Evolutionary conservation across 2,797 vertebrate species (phyloP).

Genomic region (Chelidonichthys spinosus): DNA sequence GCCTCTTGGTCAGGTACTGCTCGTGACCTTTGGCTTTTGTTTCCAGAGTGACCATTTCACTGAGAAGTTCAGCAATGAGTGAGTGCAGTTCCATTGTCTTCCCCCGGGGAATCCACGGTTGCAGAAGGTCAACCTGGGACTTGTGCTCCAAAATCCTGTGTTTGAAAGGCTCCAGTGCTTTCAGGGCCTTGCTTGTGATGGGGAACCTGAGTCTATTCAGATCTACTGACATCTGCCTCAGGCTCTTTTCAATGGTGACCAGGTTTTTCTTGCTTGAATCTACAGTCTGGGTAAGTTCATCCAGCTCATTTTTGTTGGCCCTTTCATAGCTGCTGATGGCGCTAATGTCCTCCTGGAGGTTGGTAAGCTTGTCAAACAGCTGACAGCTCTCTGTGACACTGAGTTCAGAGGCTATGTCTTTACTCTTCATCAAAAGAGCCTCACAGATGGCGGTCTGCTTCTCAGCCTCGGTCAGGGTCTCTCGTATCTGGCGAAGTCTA

Average conservation of each 20-base stretch:
- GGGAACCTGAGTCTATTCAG: constrained; percentile 75
- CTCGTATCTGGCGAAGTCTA: constrained; percentile 75
- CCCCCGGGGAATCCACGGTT: constrained; percentile 66
- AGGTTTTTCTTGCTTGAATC: constrained; percentile 67
- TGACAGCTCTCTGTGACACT: constrained; percentile 74
- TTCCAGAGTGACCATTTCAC: constrained; percentile 76
- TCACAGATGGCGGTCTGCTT: constrained; percentile 83
- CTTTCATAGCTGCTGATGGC: constrained; percentile 69
- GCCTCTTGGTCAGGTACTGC: constrained; percentile 79
- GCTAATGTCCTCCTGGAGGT: constrained; percentile 77
- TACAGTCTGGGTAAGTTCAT: constrained; percentile 57
- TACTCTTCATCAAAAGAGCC: constrained; percentile 81
- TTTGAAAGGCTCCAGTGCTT: constrained; percentile 69
- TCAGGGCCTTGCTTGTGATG: constrained; percentile 75
- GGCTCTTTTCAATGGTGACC: constrained; percentile 66
- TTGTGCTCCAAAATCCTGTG: constrained; percentile 78
- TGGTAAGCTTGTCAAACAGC: constrained; percentile 74
- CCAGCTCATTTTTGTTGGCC: constrained; percentile 70
- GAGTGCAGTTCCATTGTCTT: constrained; percentile 72
- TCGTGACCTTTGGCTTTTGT: constrained; percentile 74
- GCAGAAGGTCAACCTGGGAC: constrained; percentile 74
- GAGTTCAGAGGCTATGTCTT: constrained; percentile 79
- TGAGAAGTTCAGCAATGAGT: constrained; percentile 78
- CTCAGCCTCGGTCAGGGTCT: constrained; percentile 80
- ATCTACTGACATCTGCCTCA: constrained; percentile 77